Percentiles rank a stretch among this genome's conserved stretches.
phyloP scores from a whole-genome alignment of 2,797 vertebrate genomes.

The Sitta carolinensis region DNA sequence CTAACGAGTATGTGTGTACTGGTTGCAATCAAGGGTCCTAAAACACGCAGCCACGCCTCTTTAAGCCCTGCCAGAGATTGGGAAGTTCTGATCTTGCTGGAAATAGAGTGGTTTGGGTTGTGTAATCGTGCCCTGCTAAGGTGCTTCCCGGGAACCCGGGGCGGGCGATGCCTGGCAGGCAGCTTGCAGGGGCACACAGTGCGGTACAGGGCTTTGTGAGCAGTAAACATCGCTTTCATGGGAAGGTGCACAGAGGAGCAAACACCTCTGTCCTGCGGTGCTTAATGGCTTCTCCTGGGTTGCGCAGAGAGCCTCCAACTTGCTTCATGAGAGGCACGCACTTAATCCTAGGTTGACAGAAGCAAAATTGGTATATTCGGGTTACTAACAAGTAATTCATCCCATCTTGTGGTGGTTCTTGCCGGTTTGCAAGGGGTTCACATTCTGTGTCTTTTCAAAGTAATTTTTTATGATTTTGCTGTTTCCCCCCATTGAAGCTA shows the following conservation, averaged over 20 bases:
- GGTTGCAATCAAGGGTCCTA: neutral
- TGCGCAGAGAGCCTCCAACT: neutral
- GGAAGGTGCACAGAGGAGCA: neutral
- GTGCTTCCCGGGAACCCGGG: neutral
- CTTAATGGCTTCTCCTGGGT: accelerated
- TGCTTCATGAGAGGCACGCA: neutral
- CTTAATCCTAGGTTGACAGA: neutral
- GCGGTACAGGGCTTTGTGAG: neutral
- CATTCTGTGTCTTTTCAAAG: neutral
- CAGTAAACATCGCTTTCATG: accelerated
- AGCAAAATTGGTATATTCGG: neutral
- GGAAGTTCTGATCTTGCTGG: neutral
- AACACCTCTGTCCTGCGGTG: neutral
- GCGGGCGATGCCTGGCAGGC: neutral
- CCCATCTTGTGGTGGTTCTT: accelerated
- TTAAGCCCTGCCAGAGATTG: neutral
- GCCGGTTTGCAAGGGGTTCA: neutral
- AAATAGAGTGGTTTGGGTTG: neutral
- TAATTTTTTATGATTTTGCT: neutral
- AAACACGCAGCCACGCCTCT: neutral
- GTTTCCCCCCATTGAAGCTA: neutral
- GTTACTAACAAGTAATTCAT: neutral
- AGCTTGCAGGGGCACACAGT: neutral
- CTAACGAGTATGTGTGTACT: neutral
- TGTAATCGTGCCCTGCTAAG: accelerated